A percentile compares a stretch with the other conserved stretches of the same genome.
phyloP scores from a whole-genome alignment of 2,888 invertebrate species.

The Aphidius colemani region DNA sequence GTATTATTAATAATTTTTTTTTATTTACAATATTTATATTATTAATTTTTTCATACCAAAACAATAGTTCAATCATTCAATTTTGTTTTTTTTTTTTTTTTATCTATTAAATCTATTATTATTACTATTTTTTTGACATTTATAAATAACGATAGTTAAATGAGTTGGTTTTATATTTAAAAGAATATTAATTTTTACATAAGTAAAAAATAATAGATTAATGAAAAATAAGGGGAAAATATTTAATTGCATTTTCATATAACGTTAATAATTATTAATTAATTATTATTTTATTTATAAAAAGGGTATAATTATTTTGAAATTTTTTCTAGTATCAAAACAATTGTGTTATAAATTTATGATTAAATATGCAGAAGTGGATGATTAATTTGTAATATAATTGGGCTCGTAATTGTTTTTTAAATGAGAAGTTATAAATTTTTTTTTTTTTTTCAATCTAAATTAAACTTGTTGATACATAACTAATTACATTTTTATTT shows the following conservation, averaged over 20 bases:
- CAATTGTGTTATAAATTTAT: too few species aligned
- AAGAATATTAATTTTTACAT: too few species aligned
- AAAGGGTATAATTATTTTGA: too few species aligned
- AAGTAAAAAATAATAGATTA: too few species aligned
- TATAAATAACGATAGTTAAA: conserved; percentile 4
- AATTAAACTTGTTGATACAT: background rate
- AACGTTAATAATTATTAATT: conserved; percentile 2
- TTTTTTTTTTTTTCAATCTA: background rate
- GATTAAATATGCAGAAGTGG: too few species aligned
- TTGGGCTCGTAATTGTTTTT: background rate
- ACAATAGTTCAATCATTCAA: background rate
- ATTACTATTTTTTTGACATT: conserved; percentile 8
- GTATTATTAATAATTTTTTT: conserved; percentile 22
- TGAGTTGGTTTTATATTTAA: background rate
- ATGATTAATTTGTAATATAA: background rate
- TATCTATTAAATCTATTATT: conserved; percentile 7
- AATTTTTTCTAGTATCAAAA: too few species aligned
- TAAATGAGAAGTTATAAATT: background rate
- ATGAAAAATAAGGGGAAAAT: too few species aligned
- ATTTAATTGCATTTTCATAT: conserved; percentile 22
- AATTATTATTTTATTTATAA: too few species aligned
- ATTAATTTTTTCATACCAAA: background rate
- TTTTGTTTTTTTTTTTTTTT: conserved; percentile 16
- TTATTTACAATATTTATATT: conserved; percentile 11
- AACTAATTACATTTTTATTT: background rate